Conservation (phyloP, 2,113 vertebrate genomes). For the Desmodus rotundus region DNA sequence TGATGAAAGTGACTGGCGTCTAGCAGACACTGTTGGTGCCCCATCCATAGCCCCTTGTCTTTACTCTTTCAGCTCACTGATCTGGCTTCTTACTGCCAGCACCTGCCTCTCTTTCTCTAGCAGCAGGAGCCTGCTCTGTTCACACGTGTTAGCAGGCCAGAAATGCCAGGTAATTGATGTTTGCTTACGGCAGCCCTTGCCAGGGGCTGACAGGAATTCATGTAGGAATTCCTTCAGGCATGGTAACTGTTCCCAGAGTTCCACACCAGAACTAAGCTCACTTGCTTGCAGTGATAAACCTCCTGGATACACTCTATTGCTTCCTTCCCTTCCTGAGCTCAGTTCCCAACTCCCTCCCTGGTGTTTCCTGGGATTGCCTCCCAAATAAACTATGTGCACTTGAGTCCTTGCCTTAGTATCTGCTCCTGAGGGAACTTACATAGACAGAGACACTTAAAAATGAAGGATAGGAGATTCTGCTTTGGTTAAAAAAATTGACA, state of each 20-base stretch:
- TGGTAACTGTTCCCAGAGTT: neutral
- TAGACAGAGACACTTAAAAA: neutral
- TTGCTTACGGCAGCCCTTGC: neutral
- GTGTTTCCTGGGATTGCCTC: neutral
- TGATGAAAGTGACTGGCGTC: neutral
- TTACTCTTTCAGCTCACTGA: neutral
- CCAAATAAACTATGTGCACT: neutral
- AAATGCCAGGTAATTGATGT: neutral
- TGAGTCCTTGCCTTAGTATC: neutral
- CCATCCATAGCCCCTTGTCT: neutral
- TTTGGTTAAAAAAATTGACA: constrained; percentile 4
- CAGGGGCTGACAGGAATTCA: neutral
- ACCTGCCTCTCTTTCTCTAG: neutral
- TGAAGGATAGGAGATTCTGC: neutral
- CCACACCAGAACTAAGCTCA: neutral
- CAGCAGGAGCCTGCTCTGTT: neutral
- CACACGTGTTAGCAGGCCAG: neutral
- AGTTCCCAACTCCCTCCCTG: neutral
- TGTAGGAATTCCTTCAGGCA: neutral
- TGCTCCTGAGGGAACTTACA: neutral
- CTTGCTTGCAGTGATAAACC: neutral
- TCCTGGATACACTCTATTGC: neutral
- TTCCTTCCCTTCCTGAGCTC: neutral
- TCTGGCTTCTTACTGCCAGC: neutral
- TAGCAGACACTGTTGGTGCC: neutral